phyloP scores from a whole-genome alignment of 2,797 vertebrate genomes.

The Esox masquinongy region DNA sequence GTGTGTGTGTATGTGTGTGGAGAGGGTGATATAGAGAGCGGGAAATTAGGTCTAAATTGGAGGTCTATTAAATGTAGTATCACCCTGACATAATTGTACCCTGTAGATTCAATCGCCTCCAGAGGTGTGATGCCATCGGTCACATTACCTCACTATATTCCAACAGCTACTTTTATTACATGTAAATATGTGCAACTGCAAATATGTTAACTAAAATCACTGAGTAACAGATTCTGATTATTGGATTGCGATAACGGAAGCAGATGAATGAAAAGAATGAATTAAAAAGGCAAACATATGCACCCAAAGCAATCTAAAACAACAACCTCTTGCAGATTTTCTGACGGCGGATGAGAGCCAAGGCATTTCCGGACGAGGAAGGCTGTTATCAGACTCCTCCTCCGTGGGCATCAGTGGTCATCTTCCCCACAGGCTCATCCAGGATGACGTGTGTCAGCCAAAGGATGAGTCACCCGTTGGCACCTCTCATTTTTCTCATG shows the following conservation, averaged over 20 bases:
- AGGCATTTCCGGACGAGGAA: neutral
- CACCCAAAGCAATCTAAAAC: neutral
- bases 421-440: slow-evolving; percentile 18
- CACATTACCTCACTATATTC: neutral
- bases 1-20: too few relatives aligned
- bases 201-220: neutral
- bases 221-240: neutral
- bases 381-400: slow-evolving; percentile 27
- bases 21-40: too few relatives aligned
- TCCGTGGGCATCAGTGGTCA: slow-evolving; percentile 23
- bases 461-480: slow-evolving; percentile 52
- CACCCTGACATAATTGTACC: slow-evolving; percentile 11
- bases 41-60: too few relatives aligned
- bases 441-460: slow-evolving; percentile 38
- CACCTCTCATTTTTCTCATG: slow-evolving; percentile 51
- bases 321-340: neutral
- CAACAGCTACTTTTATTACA: neutral
- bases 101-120: slow-evolving; percentile 1
- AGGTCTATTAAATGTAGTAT: neutral
- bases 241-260: neutral
- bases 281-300: neutral
- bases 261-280: neutral
- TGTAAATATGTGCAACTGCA: neutral
- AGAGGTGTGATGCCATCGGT: neutral
- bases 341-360: neutral